Base-by-base conservation (phyloP, 2,888 invertebrate species). In the Thymelicus acteon region DNA sequence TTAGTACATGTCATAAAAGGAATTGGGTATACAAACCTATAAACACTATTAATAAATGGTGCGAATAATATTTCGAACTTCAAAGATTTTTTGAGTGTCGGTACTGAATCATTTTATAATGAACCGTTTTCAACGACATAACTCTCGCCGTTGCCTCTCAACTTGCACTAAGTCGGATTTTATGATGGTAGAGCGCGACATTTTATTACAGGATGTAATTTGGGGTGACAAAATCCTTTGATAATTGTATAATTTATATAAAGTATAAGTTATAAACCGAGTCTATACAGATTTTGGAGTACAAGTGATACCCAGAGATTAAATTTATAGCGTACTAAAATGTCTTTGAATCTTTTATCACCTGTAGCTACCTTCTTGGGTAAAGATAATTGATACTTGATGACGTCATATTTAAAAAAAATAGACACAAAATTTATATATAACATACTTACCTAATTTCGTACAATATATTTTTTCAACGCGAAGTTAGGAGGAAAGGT, bases 151-250 rank as follows among this genome's bases (percentile, higher is more conserved):
- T 52, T 19, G n/a, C 19, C 6, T 7, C 19, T 19, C 49, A 52
- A 19, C 15, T 52, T 7, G 15, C 12, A 8, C 49, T 52, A 12
- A 52, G 44, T 44, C 44, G 44, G 44, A 44, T 44, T 44, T 44
- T 44, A 44, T 44, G 44, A 8, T 44, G 49, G 49, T 52, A 52
- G 12, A 52, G 15, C 15, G 15, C 19, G 7, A 52, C 15, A 52
- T 52, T 52, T 52, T 19, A 52, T 52, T 52, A 19, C 10, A 52
- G 15, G n/a, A 19, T 19, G 19, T 52, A 52, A 52, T 52, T 52
- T 52, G 19, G 15, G 49, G 49, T 52, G 49, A 52, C 49, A 52
- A 52, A 52, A 15, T 52, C 49, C 49, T 15, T 52, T 52, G 19
- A 52, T 19, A 52, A 52, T 52, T 52, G 7, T 52, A 52, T 19